phyloP scores from a whole-genome alignment of 2,888 invertebrate genomes.

The Hemistola chrysoprasaria region DNA sequence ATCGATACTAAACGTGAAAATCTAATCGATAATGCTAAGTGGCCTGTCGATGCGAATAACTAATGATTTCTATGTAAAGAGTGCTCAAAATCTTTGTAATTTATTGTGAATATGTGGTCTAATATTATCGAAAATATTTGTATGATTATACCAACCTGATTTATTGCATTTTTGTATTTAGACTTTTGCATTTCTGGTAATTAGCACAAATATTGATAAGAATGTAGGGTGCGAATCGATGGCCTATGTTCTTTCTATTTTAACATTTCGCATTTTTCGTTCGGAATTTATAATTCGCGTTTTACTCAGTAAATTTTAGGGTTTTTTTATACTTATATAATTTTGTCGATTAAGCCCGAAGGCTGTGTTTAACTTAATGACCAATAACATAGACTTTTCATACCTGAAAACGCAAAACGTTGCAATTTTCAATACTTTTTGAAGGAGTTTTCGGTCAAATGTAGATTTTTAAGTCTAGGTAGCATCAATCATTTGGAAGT shows the following conservation, averaged over 20 bases:
- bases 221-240: constrained; percentile 7
- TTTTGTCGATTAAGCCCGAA: constrained; percentile 34
- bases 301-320: too few relatives aligned
- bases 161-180: constrained; percentile 23
- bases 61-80: constrained; percentile 33
- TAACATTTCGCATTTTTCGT: too few relatives aligned
- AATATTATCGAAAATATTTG: constrained; percentile 34
- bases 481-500: neutral
- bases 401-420: constrained; percentile 15
- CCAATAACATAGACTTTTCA: constrained; percentile 19
- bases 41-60: constrained; percentile 7
- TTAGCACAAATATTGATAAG: constrained; percentile 25
- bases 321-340: neutral
- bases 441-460: constrained; percentile 33
- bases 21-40: constrained; percentile 5
- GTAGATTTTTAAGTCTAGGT: constrained; percentile 11
- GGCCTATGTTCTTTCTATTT: constrained; percentile 20
- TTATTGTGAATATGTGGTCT: constrained; percentile 53
- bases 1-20: constrained; percentile 16
- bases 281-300: too few relatives aligned
- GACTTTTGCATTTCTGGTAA: constrained; percentile 23
- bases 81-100: constrained; percentile 60
- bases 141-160: constrained; percentile 22
- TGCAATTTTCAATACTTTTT: constrained; percentile 19
- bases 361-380: constrained; percentile 36